These are phyloP conservation scores for Poliocrania exsul DNA, from an alignment of 2,797 vertebrate species.

Conservation along the genomic window DNA sequence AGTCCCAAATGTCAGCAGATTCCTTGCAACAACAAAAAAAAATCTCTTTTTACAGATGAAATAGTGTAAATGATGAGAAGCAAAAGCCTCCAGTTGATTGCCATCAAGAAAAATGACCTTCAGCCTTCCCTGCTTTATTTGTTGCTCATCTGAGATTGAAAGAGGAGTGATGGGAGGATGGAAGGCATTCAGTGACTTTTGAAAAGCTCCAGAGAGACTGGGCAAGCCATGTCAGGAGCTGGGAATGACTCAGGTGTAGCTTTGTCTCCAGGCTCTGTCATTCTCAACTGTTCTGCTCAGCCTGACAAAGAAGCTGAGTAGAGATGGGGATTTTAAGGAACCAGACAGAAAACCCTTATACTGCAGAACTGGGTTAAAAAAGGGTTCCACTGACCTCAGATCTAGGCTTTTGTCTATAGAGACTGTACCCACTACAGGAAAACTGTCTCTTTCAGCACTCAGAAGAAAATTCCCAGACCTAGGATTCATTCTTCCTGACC, in stretches of 20 bases:
- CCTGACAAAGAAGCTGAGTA: not conserved
- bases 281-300: not conserved
- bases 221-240: not conserved
- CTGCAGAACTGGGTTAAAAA: not conserved
- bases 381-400: not conserved
- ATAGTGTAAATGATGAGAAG: not conserved
- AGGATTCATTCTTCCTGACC: not conserved
- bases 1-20: not conserved
- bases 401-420: not conserved
- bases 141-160: not conserved
- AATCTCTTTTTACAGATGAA: not conserved
- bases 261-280: slow-evolving; percentile 17
- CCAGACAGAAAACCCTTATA: not conserved
- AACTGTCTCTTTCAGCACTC: not conserved
- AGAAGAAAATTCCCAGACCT: not conserved
- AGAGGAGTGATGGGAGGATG: not conserved
- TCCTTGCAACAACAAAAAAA: not conserved
- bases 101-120: slow-evolving; percentile 11
- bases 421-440: not conserved
- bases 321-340: not conserved
- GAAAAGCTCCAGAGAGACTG: not conserved
- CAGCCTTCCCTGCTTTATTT: not conserved
- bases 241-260: not conserved
- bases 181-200: not conserved
- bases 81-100: not conserved